Base-by-base conservation (phyloP, 2,888 invertebrate genomes). In the Dasypolia templi region DNA sequence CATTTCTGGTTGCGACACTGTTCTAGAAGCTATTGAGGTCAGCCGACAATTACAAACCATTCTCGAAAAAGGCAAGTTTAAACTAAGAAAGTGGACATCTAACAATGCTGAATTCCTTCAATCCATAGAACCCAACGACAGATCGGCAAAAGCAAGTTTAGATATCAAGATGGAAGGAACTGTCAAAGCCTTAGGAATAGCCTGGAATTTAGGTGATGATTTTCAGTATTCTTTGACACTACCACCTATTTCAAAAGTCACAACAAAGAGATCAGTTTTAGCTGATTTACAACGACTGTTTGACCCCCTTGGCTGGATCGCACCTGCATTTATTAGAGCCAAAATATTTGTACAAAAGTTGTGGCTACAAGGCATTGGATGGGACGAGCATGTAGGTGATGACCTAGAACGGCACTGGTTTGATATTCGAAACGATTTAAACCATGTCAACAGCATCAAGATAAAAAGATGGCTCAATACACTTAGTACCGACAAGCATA, bases 81-180 rank as follows among this genome's bases (percentile, higher is more conserved):
- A n/a, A n/a, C n/a, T n/a, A n/a, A n/a, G n/a, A n/a, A 51, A 51
- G 51, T 51, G 51, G 51, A 51, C 51, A 51, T 51, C 12, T 51
- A 51, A 51, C 3, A 51, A 51, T 51, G 5, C 51, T 51, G 51
- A 51, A 51, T 51, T 51, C n/a, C 51, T 51, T n/a, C 51, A 51
- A 51, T 51, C 51, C n/a, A 51, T 51, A n/a, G 51, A 51, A n/a
- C 51, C 51, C 12, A n/a, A n/a, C 4, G 51, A 51, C n/a, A 51
- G 51, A 51, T 51, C 51, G n/a, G 3, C 51, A 11, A 51, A 51
- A 12, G 51, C 51, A 51, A 51, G n/a, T 51, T 51, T 51, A n/a
- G 12, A 12, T n/a, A 51, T 51, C 11, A 51, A 51, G n/a, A 51
- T 51, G 51, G 51, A 51, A n/a, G 51, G 51, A n/a, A 51, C 12